These are phyloP conservation scores for Tachina fera DNA, from an alignment of 2,888 invertebrate species.

Conservation along the genomic window DNA sequence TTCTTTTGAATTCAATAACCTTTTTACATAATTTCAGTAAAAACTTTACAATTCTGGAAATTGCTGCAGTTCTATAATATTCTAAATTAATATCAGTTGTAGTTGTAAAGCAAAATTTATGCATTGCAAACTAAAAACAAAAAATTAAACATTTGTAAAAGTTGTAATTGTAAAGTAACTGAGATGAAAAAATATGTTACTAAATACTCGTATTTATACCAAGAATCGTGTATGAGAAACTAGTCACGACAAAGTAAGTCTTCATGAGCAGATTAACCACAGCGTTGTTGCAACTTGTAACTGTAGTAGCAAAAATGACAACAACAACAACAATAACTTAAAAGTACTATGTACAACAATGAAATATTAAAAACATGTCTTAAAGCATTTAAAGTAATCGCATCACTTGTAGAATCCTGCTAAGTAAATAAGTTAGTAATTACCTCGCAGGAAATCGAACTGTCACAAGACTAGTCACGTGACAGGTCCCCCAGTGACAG, in stretches of 20 bases:
- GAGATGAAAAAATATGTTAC: conserved; percentile 32
- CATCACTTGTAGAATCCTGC: conserved; percentile 23
- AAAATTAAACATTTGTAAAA: conserved; percentile 59
- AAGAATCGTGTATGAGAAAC: conserved; percentile 80
- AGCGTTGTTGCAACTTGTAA: conserved; percentile 51
- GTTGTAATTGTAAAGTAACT: conserved; percentile 48
- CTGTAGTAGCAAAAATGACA: conserved; percentile 27
- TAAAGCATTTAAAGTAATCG: conserved; percentile 39
- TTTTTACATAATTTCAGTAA: neutral
- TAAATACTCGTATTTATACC: conserved; percentile 67
- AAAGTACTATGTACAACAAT: conserved; percentile 17
- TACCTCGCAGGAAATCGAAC: too few relatives aligned
- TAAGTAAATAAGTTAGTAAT: conserved; percentile 8
- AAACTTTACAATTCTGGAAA: neutral
- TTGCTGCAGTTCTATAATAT: conserved; percentile 27
- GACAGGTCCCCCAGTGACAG: too few relatives aligned
- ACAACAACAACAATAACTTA: conserved; percentile 13
- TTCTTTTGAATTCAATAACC: neutral
- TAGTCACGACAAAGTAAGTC: conserved; percentile 80
- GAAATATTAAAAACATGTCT: conserved; percentile 43
- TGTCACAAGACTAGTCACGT: too few relatives aligned
- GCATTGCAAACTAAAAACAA: conserved; percentile 33
- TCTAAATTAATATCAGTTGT: neutral
- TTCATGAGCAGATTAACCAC: conserved; percentile 73
- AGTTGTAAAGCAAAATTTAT: conserved; percentile 52